These are phyloP conservation scores for Phrynocephalus vlangalii DNA, from an alignment of 2,797 vertebrate species.

Conservation along the genomic window DNA sequence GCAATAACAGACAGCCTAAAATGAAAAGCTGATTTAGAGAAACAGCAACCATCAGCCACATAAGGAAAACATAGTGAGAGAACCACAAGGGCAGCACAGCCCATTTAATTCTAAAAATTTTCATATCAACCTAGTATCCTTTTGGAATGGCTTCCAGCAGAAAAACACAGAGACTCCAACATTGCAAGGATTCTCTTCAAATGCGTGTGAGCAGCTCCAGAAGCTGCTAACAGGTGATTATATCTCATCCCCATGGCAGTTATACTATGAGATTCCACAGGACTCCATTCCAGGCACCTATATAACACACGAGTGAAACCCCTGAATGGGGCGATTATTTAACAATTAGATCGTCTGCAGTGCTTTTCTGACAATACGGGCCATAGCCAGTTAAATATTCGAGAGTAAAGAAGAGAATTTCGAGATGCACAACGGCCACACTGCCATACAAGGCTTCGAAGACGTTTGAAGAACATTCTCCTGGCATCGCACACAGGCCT, in stretches of 20 bases:
- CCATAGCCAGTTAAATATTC: not conserved
- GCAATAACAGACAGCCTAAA: not conserved
- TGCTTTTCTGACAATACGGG: not conserved
- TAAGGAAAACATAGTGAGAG: not conserved
- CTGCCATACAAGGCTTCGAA: conserved; percentile 14
- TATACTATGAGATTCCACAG: not conserved
- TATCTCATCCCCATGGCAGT: not conserved
- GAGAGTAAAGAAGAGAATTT: not conserved
- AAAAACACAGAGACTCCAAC: too few species aligned
- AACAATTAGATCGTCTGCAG: not conserved
- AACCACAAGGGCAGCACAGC: not conserved
- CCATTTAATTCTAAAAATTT: too few species aligned
- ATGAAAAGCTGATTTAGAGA: not conserved
- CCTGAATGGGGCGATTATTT: not conserved
- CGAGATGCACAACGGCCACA: not conserved
- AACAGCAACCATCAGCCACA: not conserved
- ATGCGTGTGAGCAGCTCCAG: not conserved
- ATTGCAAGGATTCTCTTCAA: not conserved
- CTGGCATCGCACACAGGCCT: not conserved
- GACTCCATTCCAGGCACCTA: not conserved
- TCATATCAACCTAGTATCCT: too few species aligned
- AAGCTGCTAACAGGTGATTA: not conserved
- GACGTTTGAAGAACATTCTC: not conserved
- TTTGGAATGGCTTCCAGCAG: too few species aligned
- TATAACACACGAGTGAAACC: not conserved